Evolutionary conservation across 2,797 vertebrate species (phyloP), one percentile per base, ranked within the genome.

Genomic region (Alauda arvensis): DNA sequence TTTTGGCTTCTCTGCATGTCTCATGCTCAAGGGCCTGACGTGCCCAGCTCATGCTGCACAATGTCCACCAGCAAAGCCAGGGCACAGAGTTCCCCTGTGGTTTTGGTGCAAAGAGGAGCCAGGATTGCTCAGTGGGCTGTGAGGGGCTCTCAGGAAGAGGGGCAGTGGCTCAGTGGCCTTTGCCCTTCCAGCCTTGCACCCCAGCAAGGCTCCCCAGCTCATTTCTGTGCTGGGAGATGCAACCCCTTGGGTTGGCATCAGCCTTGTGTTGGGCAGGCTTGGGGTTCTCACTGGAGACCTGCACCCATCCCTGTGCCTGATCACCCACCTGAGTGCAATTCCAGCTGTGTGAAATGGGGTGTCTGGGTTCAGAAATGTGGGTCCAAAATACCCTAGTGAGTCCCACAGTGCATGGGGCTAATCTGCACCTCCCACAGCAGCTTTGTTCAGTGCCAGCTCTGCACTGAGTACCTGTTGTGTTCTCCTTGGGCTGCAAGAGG

Each of bases 1-100:
- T 93, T 85, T 91, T 65, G 88, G 66, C 83, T 88, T 62, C 77
- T 93, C 77, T 67, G 74, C 69, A 10, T 61, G 72, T 66, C 78
- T 86, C n/a, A 80, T 10, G 69, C 60, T 18, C 42, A 69, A 68
- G 87, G 87, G 48, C 53, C 55, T 49, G 87, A 55, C 15, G 46
- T 66, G 62, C 7, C 2, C 10, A 0, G 82, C 29, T 56, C 20
- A 1, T 12, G 55, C 57, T 33, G 85, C 53, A 61, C 59, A 81
- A 51, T 53, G 39, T 62, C 68, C 49, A 11, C 0, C 4, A 43
- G 34, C 53, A 48, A 53, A 82, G 65, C 14, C 2, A 18, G 23
- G 24, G 26, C 14, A 2, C 15, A 10, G 46, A 13, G 70, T 78
- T 66, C 23, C 55, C 29, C 45, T 4, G 2, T 29, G 62, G 34